phyloP scores from a whole-genome alignment of 2,888 invertebrate species.

The Drosophila planitibia region DNA sequence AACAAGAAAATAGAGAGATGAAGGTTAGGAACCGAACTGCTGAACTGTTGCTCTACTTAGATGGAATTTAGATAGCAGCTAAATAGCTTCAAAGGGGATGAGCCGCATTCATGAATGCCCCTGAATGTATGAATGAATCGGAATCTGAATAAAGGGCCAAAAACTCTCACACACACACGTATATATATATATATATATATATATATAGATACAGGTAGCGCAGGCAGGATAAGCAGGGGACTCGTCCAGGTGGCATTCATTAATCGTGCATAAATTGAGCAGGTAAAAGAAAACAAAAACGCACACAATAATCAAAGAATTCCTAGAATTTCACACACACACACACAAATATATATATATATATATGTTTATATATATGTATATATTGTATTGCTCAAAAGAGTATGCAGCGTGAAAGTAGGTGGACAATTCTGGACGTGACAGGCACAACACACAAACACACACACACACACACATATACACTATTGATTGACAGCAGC shows the following conservation, averaged over 20 bases:
- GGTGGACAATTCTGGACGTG: constrained; percentile 76
- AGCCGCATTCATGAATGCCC: constrained; percentile 15
- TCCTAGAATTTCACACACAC: constrained; percentile 32
- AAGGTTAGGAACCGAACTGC: constrained; percentile 27
- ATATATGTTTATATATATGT: neutral
- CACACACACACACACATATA: constrained; percentile 22
- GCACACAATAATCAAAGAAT: constrained; percentile 28
- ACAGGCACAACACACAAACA: constrained; percentile 46
- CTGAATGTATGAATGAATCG: constrained; percentile 55
- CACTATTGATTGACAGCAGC: constrained; percentile 38
- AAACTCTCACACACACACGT: neutral
- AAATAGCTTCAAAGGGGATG: constrained; percentile 40
- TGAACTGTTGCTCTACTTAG: constrained; percentile 48
- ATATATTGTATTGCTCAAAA: neutral
- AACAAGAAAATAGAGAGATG: constrained; percentile 11
- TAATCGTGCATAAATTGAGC: constrained; percentile 79
- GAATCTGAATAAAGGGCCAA: constrained; percentile 40
- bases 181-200: neutral
- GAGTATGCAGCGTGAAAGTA: constrained; percentile 72
- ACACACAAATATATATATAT: neutral
- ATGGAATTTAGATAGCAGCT: constrained; percentile 47
- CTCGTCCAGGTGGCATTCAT: constrained; percentile 75
- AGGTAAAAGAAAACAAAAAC: constrained; percentile 32
- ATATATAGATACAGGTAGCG: neutral
- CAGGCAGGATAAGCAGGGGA: constrained; percentile 14